phyloP scores from a whole-genome alignment of 1,140 invertebrate species.

The Anadara kagoshimensis region DNA sequence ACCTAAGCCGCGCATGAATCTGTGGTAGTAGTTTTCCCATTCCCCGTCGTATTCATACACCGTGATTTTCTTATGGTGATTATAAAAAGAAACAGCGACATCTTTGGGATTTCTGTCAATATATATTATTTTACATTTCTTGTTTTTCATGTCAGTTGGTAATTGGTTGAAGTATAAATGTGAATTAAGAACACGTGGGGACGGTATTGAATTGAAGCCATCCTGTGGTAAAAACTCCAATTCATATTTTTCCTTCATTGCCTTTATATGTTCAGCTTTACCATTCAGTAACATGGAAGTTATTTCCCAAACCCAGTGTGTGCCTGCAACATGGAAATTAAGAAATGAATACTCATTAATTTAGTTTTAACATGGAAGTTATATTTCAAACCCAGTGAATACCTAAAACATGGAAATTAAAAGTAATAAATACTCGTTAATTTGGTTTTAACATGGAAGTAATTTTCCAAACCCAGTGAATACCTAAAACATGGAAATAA shows the following conservation, averaged over 20 bases:
- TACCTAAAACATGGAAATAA: too few relatives aligned
- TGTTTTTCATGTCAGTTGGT: slow-evolving; percentile 28
- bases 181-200: slow-evolving; percentile 47
- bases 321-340: slow-evolving; percentile 21
- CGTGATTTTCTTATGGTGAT: slow-evolving; percentile 37
- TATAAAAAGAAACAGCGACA: slow-evolving; percentile 54
- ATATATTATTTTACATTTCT: slow-evolving; percentile 43
- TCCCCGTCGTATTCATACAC: slow-evolving; percentile 46
- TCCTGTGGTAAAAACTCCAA: slow-evolving; percentile 29
- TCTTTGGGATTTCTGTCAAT: slow-evolving; percentile 54
- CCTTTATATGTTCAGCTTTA: slow-evolving; percentile 18
- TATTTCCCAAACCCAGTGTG: slow-evolving; percentile 53
- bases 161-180: slow-evolving; percentile 32
- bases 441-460: too few relatives aligned
- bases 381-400: too few relatives aligned
- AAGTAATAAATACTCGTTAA: too few relatives aligned
- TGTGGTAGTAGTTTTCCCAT: slow-evolving; percentile 40
- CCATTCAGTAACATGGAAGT: slow-evolving; percentile 32
- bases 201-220: slow-evolving; percentile 16
- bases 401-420: too few relatives aligned
- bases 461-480: too few relatives aligned
- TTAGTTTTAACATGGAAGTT: too few relatives aligned
- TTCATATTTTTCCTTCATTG: slow-evolving; percentile 37
- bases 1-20: slow-evolving; percentile 47
- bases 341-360: too few relatives aligned